phyloP scores from a whole-genome alignment of 2,888 invertebrate genomes.

The Chymomyza caudatula region DNA sequence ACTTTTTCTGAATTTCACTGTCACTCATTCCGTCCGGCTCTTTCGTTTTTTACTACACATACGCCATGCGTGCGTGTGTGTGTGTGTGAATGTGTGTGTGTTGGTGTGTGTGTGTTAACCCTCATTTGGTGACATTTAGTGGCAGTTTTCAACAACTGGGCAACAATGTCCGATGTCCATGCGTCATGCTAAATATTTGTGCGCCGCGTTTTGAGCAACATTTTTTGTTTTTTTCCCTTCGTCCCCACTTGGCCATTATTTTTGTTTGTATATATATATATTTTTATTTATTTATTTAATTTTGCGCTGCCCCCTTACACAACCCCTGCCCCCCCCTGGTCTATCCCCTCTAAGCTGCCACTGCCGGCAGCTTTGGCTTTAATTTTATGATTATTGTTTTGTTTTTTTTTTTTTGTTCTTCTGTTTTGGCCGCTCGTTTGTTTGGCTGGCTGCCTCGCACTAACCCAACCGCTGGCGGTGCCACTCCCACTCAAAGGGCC shows the following conservation, averaged over 20 bases:
- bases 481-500: not conserved
- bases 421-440: not conserved
- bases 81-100: slow-evolving; percentile 12
- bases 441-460: slow-evolving; percentile 10
- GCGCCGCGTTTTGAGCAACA: not conserved
- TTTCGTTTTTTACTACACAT: not conserved
- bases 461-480: not conserved
- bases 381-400: not conserved
- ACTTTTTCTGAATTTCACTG: slow-evolving; percentile 22
- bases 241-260: not conserved
- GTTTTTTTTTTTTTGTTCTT: slow-evolving; percentile 28
- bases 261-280: slow-evolving; percentile 12
- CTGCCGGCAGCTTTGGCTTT: not conserved
- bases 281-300: slow-evolving; percentile 59
- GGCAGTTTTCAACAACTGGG: slow-evolving; percentile 66
- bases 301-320: slow-evolving; percentile 41
- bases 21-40: not conserved
- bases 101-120: slow-evolving; percentile 36
- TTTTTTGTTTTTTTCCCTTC: slow-evolving; percentile 13
- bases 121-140: slow-evolving; percentile 69
- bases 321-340: not conserved
- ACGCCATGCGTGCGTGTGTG: slow-evolving; percentile 17
- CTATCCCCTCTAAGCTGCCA: not conserved
- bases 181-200: slow-evolving; percentile 59
- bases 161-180: slow-evolving; percentile 24